Percentiles rank a stretch among this genome's conserved stretches.
phyloP scores from a whole-genome alignment of 2,797 vertebrate genomes.

The Limnodromus scolopaceus region DNA sequence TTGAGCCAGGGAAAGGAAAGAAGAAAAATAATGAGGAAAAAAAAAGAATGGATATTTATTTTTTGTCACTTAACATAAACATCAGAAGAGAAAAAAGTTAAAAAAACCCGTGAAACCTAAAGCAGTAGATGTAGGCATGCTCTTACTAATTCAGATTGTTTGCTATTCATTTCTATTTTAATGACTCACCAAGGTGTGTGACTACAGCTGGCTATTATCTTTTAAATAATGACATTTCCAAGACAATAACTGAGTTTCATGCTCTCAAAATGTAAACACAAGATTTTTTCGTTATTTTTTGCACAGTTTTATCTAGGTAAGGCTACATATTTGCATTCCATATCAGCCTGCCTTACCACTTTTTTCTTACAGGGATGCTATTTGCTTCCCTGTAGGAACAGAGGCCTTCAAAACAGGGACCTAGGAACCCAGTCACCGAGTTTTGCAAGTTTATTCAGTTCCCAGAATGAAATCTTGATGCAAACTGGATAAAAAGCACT shows the following conservation, averaged over 20 bases:
- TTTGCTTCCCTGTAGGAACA: not conserved
- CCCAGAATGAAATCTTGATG: not conserved
- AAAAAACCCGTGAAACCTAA: not conserved
- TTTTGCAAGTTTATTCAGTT: not conserved
- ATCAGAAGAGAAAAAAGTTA: not conserved
- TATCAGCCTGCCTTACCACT: not conserved
- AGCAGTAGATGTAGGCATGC: not conserved
- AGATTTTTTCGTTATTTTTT: not conserved
- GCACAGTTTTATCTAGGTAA: not conserved
- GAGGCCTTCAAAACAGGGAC: not conserved
- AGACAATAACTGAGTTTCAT: not conserved
- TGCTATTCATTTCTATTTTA: not conserved
- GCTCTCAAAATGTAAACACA: not conserved
- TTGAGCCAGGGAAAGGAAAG: not conserved
- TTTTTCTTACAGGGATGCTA: not conserved
- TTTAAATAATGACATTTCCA: not conserved
- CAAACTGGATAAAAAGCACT: not conserved
- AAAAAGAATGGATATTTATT: not conserved
- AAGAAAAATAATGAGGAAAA: not conserved
- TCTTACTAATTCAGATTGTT: not conserved
- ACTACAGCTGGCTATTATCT: not conserved
- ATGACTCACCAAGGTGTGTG: not conserved
- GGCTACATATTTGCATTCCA: not conserved
- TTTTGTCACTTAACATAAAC: not conserved
- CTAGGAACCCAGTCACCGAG: not conserved